Evolutionary conservation across 2,888 invertebrate genomes (phyloP), one percentile per base, ranked within the genome.

Genomic region (Pollenia labialis): DNA sequence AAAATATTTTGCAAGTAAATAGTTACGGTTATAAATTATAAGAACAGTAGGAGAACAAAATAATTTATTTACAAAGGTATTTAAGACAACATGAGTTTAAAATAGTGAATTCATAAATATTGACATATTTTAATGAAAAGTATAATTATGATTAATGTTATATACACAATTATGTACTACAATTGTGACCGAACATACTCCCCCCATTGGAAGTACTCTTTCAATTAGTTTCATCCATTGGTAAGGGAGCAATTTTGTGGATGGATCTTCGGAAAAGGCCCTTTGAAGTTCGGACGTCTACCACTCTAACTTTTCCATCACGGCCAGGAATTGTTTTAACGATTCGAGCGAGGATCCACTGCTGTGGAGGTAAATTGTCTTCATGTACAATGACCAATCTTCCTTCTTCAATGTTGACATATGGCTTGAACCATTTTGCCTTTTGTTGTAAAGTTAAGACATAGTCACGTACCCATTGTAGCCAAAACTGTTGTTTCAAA

Each of bases 321-420:
- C 52, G 52, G 16, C 69, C 54, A 40, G 68, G 68, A 14, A 68
- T 50, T 14, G 14, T 4, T 16, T 68, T 68, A 9, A 69, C 52
- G 8, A 68, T 7, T 14, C 50, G 46, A 16, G 48, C 68, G 2
- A 69, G 23, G 1, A 69, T 54, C 69, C 69, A 69, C n/a, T 69
- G 23, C 14, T 69, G 54, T 32, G 69, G 52, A 42, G 69, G 69
- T n/a, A 54, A n/a, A 48, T 68, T 68, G 11, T 68, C 48, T 23
- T 68, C 68, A 6, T 68, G 68, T 9, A 68, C 52, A n/a, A 69
- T 68, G 1, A 60, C 60, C 2, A 60, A 14, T 40, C n/a, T 7
- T 9, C 62, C 62, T 10, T 16, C 10, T 44, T 44, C 2, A 44
- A 64, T 44, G 10, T 42, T 64, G 16, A 1, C 4, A 11, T 1